Evolutionary conservation across 2,113 vertebrate genomes (phyloP).

Genomic region (Eretmochelys imbricata): DNA sequence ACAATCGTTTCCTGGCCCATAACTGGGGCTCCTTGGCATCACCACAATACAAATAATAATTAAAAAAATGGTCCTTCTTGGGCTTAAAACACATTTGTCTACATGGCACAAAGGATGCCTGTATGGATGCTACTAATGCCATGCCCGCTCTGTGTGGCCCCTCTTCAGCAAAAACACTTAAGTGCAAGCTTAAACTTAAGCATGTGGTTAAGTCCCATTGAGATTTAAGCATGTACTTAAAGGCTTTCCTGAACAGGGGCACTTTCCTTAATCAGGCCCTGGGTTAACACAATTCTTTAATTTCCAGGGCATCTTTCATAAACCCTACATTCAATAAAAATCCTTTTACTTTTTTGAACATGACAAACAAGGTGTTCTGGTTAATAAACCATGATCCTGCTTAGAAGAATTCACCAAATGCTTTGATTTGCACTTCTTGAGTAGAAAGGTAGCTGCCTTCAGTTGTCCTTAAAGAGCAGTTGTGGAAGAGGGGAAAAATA

Average conservation of each 20-base stretch:
- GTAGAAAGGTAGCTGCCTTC: background rate
- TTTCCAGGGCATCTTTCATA: background rate
- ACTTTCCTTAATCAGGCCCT: fast-evolving
- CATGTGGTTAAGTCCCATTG: background rate
- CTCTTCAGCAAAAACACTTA: background rate
- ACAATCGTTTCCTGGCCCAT: too few relatives aligned
- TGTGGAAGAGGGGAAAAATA: slow-evolving; percentile 32
- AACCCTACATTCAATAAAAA: background rate
- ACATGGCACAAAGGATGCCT: background rate
- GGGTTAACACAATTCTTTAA: background rate
- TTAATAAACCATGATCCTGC: slow-evolving; percentile 28
- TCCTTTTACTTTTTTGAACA: slow-evolving; percentile 25
- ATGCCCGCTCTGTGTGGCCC: background rate
- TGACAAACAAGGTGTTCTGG: background rate
- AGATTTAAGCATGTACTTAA: background rate
- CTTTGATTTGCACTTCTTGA: slow-evolving; percentile 18
- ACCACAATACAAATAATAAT: background rate
- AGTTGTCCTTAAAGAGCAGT: slow-evolving; percentile 33
- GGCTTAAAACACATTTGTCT: background rate
- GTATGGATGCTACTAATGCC: fast-evolving
- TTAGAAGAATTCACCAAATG: background rate
- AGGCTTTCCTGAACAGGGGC: background rate
- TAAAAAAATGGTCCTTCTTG: background rate
- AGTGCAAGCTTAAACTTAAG: background rate
- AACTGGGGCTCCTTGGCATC: too few relatives aligned